Percentiles rank a stretch among this genome's conserved stretches.
These are phyloP conservation scores for Phoebastria nigripes DNA, from an alignment of 2,797 vertebrate species.

Conservation along the genomic window DNA sequence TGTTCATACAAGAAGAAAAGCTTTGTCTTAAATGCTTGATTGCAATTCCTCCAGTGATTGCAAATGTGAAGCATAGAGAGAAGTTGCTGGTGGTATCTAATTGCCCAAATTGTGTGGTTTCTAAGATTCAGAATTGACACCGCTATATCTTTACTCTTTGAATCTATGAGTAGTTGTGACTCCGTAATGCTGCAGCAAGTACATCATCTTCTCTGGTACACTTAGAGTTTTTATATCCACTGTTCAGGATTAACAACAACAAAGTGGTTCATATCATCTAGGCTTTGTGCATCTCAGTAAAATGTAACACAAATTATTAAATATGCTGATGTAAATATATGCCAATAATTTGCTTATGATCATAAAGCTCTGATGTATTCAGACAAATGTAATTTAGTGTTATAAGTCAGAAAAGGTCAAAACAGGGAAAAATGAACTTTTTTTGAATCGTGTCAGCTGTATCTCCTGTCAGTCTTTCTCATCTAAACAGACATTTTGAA, in stretches of 20 bases:
- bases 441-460: not conserved
- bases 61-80: not conserved
- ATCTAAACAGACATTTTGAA: not conserved
- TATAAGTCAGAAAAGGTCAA: not conserved
- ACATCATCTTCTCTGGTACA: not conserved
- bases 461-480: not conserved
- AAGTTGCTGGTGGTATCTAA: not conserved
- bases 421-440: not conserved
- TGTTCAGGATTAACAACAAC: not conserved
- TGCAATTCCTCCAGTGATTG: not conserved
- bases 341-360: not conserved
- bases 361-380: not conserved
- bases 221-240: not conserved
- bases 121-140: not conserved
- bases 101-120: not conserved
- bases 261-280: not conserved
- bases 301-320: not conserved
- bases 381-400: not conserved
- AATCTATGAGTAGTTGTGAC: not conserved
- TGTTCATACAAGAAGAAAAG: not conserved
- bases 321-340: not conserved
- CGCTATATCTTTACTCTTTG: not conserved
- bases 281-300: not conserved
- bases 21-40: slow-evolving; percentile 6
- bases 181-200: not conserved